Evolutionary conservation across 2,888 invertebrate species (phyloP).

Genomic region (Synanthedon myopaeformis): DNA sequence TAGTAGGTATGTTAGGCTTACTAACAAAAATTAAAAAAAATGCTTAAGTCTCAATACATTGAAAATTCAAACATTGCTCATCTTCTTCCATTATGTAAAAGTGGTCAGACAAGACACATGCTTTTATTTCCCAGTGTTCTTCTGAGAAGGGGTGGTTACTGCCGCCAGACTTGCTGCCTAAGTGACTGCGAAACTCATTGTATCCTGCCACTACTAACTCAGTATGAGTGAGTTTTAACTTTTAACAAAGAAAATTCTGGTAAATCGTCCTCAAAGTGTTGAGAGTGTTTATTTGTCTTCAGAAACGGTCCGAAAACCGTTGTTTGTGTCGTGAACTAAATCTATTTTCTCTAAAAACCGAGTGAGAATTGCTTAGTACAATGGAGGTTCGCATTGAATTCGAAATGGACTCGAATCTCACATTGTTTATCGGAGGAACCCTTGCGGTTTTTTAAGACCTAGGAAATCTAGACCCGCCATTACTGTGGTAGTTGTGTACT

Average conservation of each 20-base stretch:
- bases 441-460: slow-evolving; percentile 1
- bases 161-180: too few relatives aligned
- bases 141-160: too few relatives aligned
- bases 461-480: neutral
- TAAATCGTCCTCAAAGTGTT: neutral
- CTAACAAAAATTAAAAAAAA: too few relatives aligned
- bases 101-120: too few relatives aligned
- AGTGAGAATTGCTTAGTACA: slow-evolving; percentile 40
- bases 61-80: too few relatives aligned
- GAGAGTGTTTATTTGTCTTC: neutral
- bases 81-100: too few relatives aligned
- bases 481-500: neutral
- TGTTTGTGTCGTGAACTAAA: slow-evolving; percentile 10
- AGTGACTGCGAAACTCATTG: too few relatives aligned
- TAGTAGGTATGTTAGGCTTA: too few relatives aligned
- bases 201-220: too few relatives aligned
- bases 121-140: too few relatives aligned
- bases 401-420: slow-evolving; percentile 15
- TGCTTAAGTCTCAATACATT: too few relatives aligned
- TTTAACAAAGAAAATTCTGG: neutral
- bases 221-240: neutral
- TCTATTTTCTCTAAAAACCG: slow-evolving; percentile 36
- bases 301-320: neutral
- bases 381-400: slow-evolving; percentile 30
- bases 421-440: neutral